Base-by-base conservation (phyloP, 2,113 vertebrate genomes). In the Pachycephala philippinensis region DNA sequence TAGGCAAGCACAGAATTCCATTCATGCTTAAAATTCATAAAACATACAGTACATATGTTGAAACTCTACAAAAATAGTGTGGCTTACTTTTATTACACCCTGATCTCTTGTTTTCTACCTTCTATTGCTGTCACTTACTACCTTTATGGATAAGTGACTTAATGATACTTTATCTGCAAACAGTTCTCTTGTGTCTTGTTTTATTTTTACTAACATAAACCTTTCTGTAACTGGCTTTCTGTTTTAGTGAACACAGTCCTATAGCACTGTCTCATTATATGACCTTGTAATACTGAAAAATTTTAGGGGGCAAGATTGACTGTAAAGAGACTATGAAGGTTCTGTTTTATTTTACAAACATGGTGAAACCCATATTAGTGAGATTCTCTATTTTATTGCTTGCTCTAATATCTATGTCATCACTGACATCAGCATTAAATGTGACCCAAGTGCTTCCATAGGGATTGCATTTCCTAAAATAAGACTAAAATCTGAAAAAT, bases 21-120 rank as follows among this genome's bases (percentile, higher is more conserved):
- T 94, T 96, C 94, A 93, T 96, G 85, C 68, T 86, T 95, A 84
- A 96, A 96, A 96, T 96, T 95, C 60, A 79, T 94, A 95, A 96
- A 97, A 95, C 57, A 84, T 89, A 81, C 33, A 76, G 40, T 92
- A 86, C 71, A 44, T 86, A 68, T 76, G 77, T 78, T 92, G 65
- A 90, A 96, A 91, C 59, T 84, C 79, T 72, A 95, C 50, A 86
- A 88, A 97, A 94, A 77, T 39, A 86, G 52, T 49, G 83, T 84
- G 75, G 18, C 66, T 96, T 88, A 68, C 47, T 94, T 96, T 93
- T 94, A 95, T 77, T 95, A 66, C 19, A 93, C 85, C 87, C 87
- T 50, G 56, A 77, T 76, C 83, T 92, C 88, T 88, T 92, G 83
- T 94, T 94, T 95, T 81, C 79, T 81, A 64, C 64, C 26, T 92